A percentile compares a stretch with the other conserved stretches of the same genome.
Conservation (phyloP, 2,888 invertebrate species). For the Archaeoteleia sp. region DNA sequence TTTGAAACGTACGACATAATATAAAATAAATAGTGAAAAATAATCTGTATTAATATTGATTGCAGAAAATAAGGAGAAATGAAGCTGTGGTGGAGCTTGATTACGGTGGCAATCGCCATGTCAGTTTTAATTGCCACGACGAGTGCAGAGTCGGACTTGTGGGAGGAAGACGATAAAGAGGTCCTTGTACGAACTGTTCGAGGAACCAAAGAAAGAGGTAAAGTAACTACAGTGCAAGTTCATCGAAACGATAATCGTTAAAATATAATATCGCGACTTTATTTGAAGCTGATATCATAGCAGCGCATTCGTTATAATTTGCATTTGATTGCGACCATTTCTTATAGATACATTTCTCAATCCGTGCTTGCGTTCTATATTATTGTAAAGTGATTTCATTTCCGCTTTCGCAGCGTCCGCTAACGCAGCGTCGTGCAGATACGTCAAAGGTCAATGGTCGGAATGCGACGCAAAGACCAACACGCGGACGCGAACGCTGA, state of each 20-base stretch:
- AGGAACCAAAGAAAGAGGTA: constrained; percentile 85
- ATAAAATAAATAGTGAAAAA: no score
- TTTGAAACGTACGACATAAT: no score
- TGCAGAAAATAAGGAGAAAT: constrained; percentile 60
- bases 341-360: constrained; percentile 25
- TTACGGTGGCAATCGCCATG: constrained; percentile 76
- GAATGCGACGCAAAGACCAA: constrained; percentile 91
- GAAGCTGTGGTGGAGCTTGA: constrained; percentile 73
- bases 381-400: constrained; percentile 53
- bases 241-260: no score
- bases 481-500: constrained; percentile 86
- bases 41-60: no score
- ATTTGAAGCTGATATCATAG: no score
- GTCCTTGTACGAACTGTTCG: constrained; percentile 87
- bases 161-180: constrained; percentile 88
- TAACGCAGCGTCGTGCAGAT: constrained; percentile 84
- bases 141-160: constrained; percentile 79
- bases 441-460: constrained; percentile 90
- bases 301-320: constrained; percentile 19
- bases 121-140: constrained; percentile 77
- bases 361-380: constrained; percentile 42
- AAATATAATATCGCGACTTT: no score
- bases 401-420: constrained; percentile 69
- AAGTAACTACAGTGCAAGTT: not conserved
- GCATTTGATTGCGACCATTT: constrained; percentile 32